phyloP scores from a whole-genome alignment of 1,140 invertebrate genomes.

The Apolygus lucorum region DNA sequence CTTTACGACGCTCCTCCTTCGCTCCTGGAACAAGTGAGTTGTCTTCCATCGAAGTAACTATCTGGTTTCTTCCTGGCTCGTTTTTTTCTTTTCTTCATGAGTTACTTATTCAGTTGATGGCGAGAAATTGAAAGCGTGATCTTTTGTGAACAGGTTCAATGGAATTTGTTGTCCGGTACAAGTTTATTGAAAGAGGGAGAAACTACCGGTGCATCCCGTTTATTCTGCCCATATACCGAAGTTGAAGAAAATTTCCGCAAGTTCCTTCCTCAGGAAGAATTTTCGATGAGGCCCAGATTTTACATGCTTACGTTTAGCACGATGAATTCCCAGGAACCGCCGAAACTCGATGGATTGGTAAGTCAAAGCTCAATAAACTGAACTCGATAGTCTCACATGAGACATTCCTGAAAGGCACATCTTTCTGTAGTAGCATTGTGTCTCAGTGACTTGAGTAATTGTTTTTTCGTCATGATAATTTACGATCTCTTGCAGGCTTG shows the following conservation, averaged over 20 bases:
- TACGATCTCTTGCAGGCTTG: constrained; percentile 65
- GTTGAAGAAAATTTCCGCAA: constrained; percentile 73
- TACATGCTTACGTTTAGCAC: constrained; percentile 61
- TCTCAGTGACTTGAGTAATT: no score
- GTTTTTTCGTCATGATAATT: no score
- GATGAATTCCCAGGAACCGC: constrained; percentile 51
- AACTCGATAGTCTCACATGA: no score
- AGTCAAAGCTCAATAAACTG: no score
- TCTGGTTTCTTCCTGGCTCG: not conserved
- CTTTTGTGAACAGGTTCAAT: constrained; percentile 65
- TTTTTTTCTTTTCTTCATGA: not conserved
- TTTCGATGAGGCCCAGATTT: constrained; percentile 75
- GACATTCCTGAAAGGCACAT: no score
- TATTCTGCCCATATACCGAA: constrained; percentile 58
- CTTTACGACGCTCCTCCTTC: constrained; percentile 77
- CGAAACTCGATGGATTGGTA: constrained; percentile 82
- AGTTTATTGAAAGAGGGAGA: constrained; percentile 46
- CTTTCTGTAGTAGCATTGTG: not conserved
- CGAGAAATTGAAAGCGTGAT: no score
- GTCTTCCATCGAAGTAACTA: not conserved
- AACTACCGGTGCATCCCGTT: constrained; percentile 44
- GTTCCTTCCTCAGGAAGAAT: constrained; percentile 59
- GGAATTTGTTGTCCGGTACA: constrained; percentile 68
- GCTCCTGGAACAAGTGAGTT: constrained; percentile 61
- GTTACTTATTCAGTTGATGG: not conserved